phyloP scores from a whole-genome alignment of 2,888 invertebrate genomes.

The Cerceris rybyensis region DNA sequence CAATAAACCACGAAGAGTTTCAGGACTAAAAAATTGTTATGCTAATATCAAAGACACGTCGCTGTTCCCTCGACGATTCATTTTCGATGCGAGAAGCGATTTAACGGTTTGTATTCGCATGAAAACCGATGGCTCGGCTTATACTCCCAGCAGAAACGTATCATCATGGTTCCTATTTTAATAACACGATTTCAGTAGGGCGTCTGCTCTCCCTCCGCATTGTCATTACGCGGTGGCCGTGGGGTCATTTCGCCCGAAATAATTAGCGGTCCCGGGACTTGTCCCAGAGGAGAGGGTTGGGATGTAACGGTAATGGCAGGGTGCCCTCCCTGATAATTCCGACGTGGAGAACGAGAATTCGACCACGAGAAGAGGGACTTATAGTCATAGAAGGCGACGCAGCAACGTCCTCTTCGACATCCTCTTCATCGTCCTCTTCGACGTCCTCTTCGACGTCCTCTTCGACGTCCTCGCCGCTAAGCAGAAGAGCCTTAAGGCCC shows the following conservation, averaged over 20 bases:
- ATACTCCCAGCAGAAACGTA: slow-evolving; percentile 55
- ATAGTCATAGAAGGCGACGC: slow-evolving; percentile 55
- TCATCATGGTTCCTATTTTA: slow-evolving; percentile 68
- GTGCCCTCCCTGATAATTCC: slow-evolving; percentile 66
- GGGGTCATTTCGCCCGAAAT: slow-evolving; percentile 70
- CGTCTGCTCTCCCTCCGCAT: slow-evolving; percentile 57
- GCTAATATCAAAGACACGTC: slow-evolving; percentile 12
- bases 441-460: slow-evolving; percentile 35
- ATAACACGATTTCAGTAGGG: slow-evolving; percentile 65
- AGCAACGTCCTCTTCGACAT: no score
- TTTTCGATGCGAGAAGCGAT: slow-evolving; percentile 29
- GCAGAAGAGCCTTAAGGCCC: slow-evolving; percentile 22
- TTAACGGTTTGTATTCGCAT: slow-evolving; percentile 35
- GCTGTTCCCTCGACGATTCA: slow-evolving; percentile 8
- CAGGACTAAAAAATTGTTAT: background rate
- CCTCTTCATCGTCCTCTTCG: no score
- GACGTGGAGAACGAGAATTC: slow-evolving; percentile 47
- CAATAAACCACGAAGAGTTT: background rate
- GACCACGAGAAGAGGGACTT: slow-evolving; percentile 39
- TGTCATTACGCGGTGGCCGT: slow-evolving; percentile 72
- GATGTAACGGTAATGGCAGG: slow-evolving; percentile 72
- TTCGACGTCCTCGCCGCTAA: background rate
- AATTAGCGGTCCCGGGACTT: slow-evolving; percentile 70
- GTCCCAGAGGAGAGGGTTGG: slow-evolving; percentile 54
- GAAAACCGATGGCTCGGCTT: slow-evolving; percentile 17